Conservation (phyloP, 2,113 vertebrate species). For the Tapirus terrestris region DNA sequence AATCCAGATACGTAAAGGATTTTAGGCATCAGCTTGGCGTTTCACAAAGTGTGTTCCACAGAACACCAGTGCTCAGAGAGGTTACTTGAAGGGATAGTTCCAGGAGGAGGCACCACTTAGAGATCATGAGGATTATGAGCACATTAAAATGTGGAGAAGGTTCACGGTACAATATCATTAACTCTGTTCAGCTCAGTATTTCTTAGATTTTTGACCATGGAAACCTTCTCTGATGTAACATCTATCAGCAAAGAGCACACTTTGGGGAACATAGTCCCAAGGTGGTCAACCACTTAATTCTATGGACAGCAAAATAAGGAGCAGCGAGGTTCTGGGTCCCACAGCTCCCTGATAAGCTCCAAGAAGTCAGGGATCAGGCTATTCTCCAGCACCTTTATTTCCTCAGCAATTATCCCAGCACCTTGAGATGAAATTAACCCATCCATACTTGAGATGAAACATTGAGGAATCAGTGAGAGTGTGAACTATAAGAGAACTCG, state of each 20-base stretch:
- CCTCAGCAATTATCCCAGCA: background rate
- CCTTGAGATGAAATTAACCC: too few relatives aligned
- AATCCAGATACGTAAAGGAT: background rate
- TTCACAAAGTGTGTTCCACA: background rate
- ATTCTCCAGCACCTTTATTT: background rate
- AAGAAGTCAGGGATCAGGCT: background rate
- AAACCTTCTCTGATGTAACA: background rate
- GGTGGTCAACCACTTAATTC: background rate
- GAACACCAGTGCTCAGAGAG: background rate
- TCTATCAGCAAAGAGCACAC: background rate
- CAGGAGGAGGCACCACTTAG: background rate
- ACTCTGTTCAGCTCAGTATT: background rate
- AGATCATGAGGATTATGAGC: background rate
- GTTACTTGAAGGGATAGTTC: background rate
- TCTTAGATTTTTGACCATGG: background rate
- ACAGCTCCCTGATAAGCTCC: background rate
- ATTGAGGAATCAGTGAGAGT: background rate
- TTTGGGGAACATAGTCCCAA: background rate
- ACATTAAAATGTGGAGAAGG: background rate
- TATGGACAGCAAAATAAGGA: background rate
- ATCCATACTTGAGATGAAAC: background rate
- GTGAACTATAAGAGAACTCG: background rate
- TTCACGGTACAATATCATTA: background rate
- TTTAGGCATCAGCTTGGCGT: background rate
- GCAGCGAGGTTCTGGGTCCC: background rate